Evolutionary conservation across 2,888 invertebrate genomes (phyloP).

Genomic region (Netelia inedita): DNA sequence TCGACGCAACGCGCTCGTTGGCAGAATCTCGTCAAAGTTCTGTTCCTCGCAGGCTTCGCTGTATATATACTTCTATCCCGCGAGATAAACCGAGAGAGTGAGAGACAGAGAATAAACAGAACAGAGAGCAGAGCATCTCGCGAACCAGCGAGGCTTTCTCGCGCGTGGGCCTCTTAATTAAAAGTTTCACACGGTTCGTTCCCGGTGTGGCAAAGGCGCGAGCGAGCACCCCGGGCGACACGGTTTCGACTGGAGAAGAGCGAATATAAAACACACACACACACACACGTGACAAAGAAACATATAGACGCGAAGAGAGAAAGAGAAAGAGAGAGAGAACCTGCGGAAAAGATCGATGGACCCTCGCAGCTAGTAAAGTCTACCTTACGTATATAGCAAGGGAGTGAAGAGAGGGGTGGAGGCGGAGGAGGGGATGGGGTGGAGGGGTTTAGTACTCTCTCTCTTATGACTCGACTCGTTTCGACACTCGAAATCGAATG

Average conservation of each 20-base stretch:
- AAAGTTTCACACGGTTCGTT: constrained; percentile 79
- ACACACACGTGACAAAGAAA: neutral
- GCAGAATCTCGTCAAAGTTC: constrained; percentile 52
- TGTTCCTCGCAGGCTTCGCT: constrained; percentile 42
- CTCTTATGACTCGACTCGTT: constrained; percentile 58
- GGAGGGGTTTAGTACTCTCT: neutral
- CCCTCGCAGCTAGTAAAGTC: constrained; percentile 58
- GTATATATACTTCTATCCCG: neutral
- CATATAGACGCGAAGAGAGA: constrained; percentile 12
- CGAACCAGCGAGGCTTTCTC: constrained; percentile 37
- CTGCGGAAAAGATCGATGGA: constrained; percentile 67
- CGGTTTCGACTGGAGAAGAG: constrained; percentile 44
- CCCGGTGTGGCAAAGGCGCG: constrained; percentile 67
- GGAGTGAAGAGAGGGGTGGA: neutral
- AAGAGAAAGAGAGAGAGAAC: constrained; percentile 46
- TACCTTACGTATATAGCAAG: constrained; percentile 5
- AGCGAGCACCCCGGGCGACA: constrained; percentile 71
- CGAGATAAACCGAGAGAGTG: constrained; percentile 58
- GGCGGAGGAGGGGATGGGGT: neutral
- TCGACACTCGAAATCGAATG: constrained; percentile 64
- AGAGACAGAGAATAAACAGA: constrained; percentile 44
- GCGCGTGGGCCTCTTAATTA: constrained; percentile 79
- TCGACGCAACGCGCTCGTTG: constrained; percentile 35
- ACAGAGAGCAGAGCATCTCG: constrained; percentile 52
- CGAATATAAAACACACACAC: constrained; percentile 33